A percentile compares a stretch with the other conserved stretches of the same genome.
Conservation (phyloP, 1,140 invertebrate genomes). For the Brachionus sp. region DNA sequence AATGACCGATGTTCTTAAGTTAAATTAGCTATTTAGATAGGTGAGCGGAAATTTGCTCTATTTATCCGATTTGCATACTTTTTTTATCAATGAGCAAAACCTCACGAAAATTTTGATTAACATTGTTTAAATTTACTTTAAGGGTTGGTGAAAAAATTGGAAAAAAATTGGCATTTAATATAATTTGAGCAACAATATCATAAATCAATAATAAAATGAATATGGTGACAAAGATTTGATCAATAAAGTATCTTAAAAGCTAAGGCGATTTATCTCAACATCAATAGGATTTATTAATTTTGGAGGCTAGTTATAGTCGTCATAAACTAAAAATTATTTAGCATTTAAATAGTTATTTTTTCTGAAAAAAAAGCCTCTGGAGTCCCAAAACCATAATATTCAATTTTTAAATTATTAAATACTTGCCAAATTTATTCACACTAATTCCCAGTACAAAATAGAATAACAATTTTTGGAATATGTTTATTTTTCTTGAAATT, state of each 20-base stretch:
- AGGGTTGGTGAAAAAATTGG: background rate
- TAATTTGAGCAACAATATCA: background rate
- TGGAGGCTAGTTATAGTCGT: background rate
- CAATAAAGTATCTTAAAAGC: background rate
- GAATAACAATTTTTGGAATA: background rate
- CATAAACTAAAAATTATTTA: too few relatives aligned
- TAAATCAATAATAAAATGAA: background rate
- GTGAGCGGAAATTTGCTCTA: background rate
- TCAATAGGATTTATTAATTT: background rate
- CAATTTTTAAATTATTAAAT: background rate
- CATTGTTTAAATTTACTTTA: background rate
- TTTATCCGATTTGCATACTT: background rate
- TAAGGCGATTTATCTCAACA: background rate
- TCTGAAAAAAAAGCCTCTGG: background rate
- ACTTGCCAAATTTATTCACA: background rate
- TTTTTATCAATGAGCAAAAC: background rate
- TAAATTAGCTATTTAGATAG: background rate
- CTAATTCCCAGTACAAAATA: background rate
- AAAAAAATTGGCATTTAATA: slow-evolving; percentile 1
- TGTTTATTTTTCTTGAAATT: background rate
- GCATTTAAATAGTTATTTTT: too few relatives aligned
- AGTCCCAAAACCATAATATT: background rate
- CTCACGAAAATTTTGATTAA: background rate
- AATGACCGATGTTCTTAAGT: background rate
- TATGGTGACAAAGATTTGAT: background rate